These are phyloP conservation scores for Brachylomia viminalis DNA, from an alignment of 2,888 invertebrate species.

Conservation along the genomic window DNA sequence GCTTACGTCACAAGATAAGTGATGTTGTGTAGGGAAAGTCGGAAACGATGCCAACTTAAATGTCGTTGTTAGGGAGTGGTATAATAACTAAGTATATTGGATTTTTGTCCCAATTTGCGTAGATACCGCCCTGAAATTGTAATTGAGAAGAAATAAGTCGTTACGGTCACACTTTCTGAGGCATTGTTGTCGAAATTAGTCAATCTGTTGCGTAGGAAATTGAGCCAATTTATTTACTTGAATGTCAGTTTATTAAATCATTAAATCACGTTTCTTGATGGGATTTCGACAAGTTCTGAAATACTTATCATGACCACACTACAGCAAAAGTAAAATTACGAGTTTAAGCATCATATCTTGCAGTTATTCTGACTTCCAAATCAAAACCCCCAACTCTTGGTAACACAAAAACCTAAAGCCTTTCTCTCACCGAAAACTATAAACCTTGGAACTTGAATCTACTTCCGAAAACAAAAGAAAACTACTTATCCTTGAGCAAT, in stretches of 20 bases:
- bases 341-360: not conserved
- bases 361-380: not conserved
- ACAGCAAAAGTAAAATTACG: not conserved
- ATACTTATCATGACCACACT: not conserved
- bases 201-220: slow-evolving; percentile 15
- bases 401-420: not conserved
- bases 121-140: slow-evolving; percentile 2
- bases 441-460: slow-evolving; percentile 10
- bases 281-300: not conserved
- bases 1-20: slow-evolving; percentile 53
- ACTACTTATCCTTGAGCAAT: slow-evolving; percentile 26
- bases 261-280: not conserved
- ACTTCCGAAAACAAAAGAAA: slow-evolving; percentile 37
- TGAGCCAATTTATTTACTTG: slow-evolving; percentile 17
- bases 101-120: slow-evolving; percentile 1
- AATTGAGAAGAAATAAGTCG: slow-evolving; percentile 12
- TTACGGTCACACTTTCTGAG: slow-evolving; percentile 7
- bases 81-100: slow-evolving; percentile 16
- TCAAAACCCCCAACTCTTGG: not conserved
- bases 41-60: slow-evolving; percentile 40
- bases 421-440: not conserved
- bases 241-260: slow-evolving; percentile 1
- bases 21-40: slow-evolving; percentile 21
- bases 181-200: slow-evolving; percentile 23
- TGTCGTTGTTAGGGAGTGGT: slow-evolving; percentile 5